phyloP scores from a whole-genome alignment of 2,113 vertebrate species.

The Origma solitaria region DNA sequence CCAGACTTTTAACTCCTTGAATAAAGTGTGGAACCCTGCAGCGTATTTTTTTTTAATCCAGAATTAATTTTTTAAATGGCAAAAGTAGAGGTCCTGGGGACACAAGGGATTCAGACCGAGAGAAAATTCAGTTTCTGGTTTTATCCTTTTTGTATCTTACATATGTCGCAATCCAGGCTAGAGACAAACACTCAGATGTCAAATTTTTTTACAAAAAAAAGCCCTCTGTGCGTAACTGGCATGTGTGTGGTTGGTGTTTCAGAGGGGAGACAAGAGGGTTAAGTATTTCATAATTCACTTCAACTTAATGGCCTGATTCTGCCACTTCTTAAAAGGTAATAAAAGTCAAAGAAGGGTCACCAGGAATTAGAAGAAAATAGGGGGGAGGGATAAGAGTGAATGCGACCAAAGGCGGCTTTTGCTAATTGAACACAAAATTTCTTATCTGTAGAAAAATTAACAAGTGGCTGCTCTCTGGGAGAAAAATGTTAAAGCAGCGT shows the following conservation, averaged over 20 bases:
- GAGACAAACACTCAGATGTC: background rate
- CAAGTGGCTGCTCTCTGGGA: background rate
- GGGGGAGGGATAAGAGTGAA: background rate
- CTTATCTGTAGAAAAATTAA: background rate
- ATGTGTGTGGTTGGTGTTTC: background rate
- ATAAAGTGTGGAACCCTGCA: slow-evolving; percentile 52
- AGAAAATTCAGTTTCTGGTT: background rate
- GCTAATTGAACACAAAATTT: background rate
- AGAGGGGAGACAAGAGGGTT: background rate
- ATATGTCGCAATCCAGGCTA: background rate
- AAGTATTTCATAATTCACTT: slow-evolving; percentile 47
- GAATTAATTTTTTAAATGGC: slow-evolving; percentile 6
- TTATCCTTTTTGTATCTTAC: background rate
- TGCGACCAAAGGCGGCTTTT: background rate
- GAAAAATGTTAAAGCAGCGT: background rate
- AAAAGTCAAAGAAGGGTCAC: slow-evolving; percentile 32
- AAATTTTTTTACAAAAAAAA: background rate
- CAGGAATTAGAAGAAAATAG: background rate
- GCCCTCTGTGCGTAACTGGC: accelerated
- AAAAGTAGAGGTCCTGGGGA: background rate
- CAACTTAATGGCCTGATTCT: slow-evolving; percentile 8
- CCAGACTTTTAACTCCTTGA: slow-evolving; percentile 80
- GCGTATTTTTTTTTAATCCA: background rate
- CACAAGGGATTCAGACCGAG: background rate
- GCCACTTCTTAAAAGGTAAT: slow-evolving; percentile 41